Evolutionary conservation across 1,140 invertebrate species (phyloP), one percentile per base, ranked within the genome.

Genomic region (Drosophila chauvacae): DNA sequence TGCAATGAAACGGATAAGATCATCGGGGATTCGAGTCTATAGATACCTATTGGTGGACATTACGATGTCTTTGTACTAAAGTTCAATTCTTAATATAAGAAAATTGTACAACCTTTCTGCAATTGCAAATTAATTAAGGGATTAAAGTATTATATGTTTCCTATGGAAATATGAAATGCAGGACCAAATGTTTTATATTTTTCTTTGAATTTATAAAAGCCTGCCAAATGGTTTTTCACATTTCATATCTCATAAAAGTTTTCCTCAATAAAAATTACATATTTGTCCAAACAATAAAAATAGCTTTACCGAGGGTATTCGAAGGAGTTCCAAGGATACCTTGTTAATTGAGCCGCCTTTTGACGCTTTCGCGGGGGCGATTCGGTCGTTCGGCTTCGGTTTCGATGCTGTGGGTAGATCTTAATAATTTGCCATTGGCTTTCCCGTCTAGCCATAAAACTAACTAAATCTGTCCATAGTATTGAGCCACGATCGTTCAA

Each of bases 371-470:
- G 51, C 80, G 56, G 76, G 61, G 58, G 37, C 55, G 77, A 44
- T 23, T 28, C 44, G 66, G 37, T 72, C 44, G 39, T 45, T 60
- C 14, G 66, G 37, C 45, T 57, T 71, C 39, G 37, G 44, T 65
- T 64, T 65, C 72, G 47, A 57, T 76, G 76, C 58, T 66, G 77
- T 88, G 76, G 68, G 77, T 78, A 88, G 84, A 75, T 87, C 71
- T 81, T 82, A 80, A 88, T 87, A 87, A 86, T 86, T 86, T 83
- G 58, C 79, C 68, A 77, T 68, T 80, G 81, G 59, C 80, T 84
- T 84, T 83, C 81, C 42, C 73, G 48, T 64, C 79, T 58, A 56
- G 37, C 44, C 55, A 33, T 70, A 41, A 65, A 42, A 47, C 53
- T 48, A 48, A 55, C 23, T 23, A 73, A 72, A 60, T 60, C 70